Evolutionary conservation across 2,113 vertebrate genomes (phyloP).

Genomic region (Ochotona princeps): DNA sequence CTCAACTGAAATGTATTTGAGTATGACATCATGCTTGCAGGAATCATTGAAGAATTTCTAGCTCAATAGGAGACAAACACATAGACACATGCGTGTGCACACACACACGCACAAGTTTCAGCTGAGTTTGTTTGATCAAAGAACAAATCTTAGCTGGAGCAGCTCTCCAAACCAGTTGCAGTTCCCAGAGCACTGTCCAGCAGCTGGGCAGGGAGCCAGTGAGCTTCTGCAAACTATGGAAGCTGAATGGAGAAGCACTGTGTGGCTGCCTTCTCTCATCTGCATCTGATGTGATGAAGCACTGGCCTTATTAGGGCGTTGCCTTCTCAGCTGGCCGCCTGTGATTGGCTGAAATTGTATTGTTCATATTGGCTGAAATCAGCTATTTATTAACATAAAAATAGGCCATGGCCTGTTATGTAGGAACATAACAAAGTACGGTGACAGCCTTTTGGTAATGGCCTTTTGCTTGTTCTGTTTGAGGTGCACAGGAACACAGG

Average conservation of each 20-base stretch:
- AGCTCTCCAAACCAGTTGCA: not conserved
- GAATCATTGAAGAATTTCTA: not conserved
- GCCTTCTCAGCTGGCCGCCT: not conserved
- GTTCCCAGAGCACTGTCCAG: not conserved
- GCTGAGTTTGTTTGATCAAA: not conserved
- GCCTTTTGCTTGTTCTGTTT: not conserved
- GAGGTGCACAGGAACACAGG: not conserved
- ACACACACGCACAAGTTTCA: not conserved
- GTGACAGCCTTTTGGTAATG: not conserved
- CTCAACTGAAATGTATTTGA: conserved; percentile 32
- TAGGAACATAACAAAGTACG: conserved; percentile 6
- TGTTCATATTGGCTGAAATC: not conserved
- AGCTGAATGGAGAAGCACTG: not conserved
- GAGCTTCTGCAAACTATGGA: not conserved
- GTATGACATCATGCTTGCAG: not conserved
- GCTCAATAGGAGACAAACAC: not conserved
- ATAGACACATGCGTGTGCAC: not conserved
- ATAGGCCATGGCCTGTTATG: not conserved
- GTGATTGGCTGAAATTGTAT: not conserved
- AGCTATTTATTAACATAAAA: not conserved
- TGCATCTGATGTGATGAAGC: not conserved
- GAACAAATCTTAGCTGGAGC: not conserved
- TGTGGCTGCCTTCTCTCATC: too few relatives aligned
- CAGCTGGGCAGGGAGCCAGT: not conserved
- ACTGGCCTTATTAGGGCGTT: not conserved